Conservation (phyloP, 2,113 vertebrate species). For the Corapipo altera region DNA sequence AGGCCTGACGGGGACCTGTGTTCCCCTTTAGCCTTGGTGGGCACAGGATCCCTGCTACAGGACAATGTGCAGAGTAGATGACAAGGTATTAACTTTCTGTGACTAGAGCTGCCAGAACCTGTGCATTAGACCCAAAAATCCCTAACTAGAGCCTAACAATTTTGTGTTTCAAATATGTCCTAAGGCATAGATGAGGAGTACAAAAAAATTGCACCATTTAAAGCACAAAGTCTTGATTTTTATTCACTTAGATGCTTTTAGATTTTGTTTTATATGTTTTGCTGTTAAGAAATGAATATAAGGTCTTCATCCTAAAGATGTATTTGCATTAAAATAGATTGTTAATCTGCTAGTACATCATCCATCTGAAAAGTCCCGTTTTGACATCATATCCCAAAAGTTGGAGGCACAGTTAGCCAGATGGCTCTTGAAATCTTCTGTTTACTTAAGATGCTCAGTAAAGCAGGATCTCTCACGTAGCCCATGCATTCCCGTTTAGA, state of each 20-base stretch:
- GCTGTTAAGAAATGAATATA: background rate
- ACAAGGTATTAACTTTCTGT: background rate
- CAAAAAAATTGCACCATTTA: background rate
- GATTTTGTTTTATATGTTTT: background rate
- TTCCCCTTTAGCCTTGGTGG: background rate
- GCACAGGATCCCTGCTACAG: background rate
- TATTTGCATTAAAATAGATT: background rate
- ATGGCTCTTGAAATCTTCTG: conserved; percentile 47
- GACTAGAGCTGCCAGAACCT: background rate
- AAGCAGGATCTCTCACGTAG: background rate
- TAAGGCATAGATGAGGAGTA: background rate
- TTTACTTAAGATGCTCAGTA: conserved; percentile 8
- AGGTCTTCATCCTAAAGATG: background rate
- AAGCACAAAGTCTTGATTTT: background rate
- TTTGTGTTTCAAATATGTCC: background rate
- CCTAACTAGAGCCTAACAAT: background rate
- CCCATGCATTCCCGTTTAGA: background rate
- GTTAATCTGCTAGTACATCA: background rate
- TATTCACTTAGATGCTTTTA: background rate
- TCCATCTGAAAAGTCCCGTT: background rate
- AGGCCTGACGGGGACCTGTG: rapidly evolving
- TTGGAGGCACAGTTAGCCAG: background rate
- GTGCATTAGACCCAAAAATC: background rate
- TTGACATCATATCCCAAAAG: background rate
- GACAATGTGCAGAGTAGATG: background rate